Conservation (phyloP, 2,888 invertebrate genomes). For the Cerceris ruficornis region DNA sequence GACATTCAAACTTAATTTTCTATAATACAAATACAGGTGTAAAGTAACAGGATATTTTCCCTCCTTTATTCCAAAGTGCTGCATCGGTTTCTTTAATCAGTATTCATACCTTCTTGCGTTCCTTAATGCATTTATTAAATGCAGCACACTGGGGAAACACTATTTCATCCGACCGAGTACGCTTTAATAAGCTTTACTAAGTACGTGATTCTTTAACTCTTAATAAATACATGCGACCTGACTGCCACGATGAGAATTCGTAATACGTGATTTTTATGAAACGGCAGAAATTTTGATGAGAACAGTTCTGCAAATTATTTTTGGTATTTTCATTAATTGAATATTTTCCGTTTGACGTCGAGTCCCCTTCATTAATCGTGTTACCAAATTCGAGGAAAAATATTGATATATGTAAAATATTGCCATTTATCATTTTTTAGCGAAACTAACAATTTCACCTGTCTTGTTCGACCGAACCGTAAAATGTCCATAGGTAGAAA, state of each 20-base stretch:
- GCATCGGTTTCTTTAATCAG: conserved; percentile 2
- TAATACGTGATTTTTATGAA: too few species aligned
- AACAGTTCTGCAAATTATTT: too few species aligned
- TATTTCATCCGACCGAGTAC: conserved; percentile 24
- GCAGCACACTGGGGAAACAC: conserved; percentile 13
- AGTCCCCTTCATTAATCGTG: too few species aligned
- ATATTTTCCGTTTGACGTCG: too few species aligned
- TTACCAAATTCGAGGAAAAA: too few species aligned
- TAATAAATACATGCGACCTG: too few species aligned
- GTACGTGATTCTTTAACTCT: background rate
- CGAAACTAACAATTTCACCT: too few species aligned
- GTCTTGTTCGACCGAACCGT: background rate
- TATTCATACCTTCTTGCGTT: background rate
- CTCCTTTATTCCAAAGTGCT: conserved; percentile 10
- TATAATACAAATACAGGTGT: conserved; percentile 16
- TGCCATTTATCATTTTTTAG: too few species aligned
- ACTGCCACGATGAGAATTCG: too few species aligned
- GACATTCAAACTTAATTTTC: conserved; percentile 31
- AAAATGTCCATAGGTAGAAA: conserved; percentile 12
- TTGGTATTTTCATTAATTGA: too few species aligned
- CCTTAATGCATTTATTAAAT: conserved; percentile 30
- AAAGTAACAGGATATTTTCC: background rate
- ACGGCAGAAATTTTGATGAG: too few species aligned
- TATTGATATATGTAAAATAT: too few species aligned
- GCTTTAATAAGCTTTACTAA: conserved; percentile 34